Base-by-base conservation (phyloP, 37 sponge, comb jelly and placozoan genomes). In the Tethya wilhelma region DNA sequence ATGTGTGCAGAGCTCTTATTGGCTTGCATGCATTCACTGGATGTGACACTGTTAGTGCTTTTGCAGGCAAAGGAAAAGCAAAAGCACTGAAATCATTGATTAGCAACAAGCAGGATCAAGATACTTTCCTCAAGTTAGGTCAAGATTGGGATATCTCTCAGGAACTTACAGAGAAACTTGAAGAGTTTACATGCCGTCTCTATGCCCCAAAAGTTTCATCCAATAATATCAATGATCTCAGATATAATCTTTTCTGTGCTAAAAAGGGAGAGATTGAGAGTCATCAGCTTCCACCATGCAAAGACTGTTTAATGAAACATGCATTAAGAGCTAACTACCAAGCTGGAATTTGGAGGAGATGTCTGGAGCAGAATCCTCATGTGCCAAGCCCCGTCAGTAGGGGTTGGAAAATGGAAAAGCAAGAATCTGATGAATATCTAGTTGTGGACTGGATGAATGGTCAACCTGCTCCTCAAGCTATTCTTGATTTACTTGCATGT, bases 1-100 rank as follows among this genome's bases (percentile, higher is more conserved):
- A 29, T n/a, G 30, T 71, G 6, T 71, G 71, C 20, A 44, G 26
- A 46, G 53, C 40, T 60, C 38, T 77, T 14, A 49, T 56, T 55
- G 45, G 49, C 26, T 56, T 77, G 33, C 78, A 77, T 62, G 78
- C 64, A 77, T 60, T 77, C 56, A 77, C 78, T 62, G 78, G 78
- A 23, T 77, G 64, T 59, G 78, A 77, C 28, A 62, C 64, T 30
- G 44, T 63, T 30, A 55, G 37, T 56, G 56, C 33, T 8, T 77
- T 77, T 62, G 65, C 41, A 23, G 78, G 78, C 5, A 59, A 41
- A 57, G 43, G 69, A 36, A 82, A 72, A 38, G 44, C 43, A 45
- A 82, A 49, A 55, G 78, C 64, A 4, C 56, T 49, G 78, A 77
- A 74, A 46, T 6, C 36, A 7, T 69, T 44, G 49, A 33, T 23